These are phyloP conservation scores for Brachionus rubens DNA, from an alignment of 1,140 invertebrate species.

Conservation along the genomic window DNA sequence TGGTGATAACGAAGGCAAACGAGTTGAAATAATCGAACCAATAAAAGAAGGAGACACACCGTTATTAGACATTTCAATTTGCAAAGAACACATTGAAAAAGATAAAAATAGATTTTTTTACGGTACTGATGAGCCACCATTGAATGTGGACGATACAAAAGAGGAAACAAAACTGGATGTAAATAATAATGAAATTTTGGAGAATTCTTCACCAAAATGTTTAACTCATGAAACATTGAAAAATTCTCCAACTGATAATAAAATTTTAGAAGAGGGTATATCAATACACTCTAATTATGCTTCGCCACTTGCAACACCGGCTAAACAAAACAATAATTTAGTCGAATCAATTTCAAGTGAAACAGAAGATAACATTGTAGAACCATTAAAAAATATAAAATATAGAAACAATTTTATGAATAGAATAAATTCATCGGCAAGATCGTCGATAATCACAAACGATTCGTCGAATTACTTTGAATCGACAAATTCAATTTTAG, in stretches of 20 bases:
- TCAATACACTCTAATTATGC: too few relatives aligned
- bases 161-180: neutral
- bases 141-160: neutral
- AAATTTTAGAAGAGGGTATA: too few relatives aligned
- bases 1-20: neutral
- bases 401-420: neutral
- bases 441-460: constrained; percentile 5
- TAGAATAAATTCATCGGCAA: neutral
- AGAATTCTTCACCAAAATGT: too few relatives aligned
- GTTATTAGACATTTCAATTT: neutral
- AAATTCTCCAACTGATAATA: too few relatives aligned
- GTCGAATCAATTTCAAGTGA: neutral
- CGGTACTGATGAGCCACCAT: neutral
- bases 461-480: constrained; percentile 13
- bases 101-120: constrained; percentile 33
- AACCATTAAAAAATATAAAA: neutral
- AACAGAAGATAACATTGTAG: neutral
- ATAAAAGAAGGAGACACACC: neutral
- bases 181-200: too few relatives aligned
- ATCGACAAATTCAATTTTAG: neutral
- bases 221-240: too few relatives aligned
- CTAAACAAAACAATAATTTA: too few relatives aligned
- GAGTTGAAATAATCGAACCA: neutral
- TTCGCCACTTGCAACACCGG: too few relatives aligned
- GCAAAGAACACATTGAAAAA: constrained; percentile 8